Base-by-base conservation (phyloP, 2,888 invertebrate genomes). In the Xiphydria camelus region DNA sequence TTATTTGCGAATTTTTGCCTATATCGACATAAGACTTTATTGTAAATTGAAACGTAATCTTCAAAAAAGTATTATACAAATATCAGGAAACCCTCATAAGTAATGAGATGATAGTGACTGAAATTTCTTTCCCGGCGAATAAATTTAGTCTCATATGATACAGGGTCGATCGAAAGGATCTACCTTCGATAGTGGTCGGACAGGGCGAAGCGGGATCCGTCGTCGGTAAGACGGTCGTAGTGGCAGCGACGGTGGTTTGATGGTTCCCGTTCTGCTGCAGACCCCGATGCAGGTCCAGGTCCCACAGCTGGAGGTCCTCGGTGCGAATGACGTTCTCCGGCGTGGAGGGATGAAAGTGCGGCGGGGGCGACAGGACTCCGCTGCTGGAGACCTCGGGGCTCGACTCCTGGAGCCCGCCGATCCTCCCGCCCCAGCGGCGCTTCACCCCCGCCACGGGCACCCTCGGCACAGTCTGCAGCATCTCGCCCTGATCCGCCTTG, bases 231-330 rank as follows among this genome's bases (percentile, higher is more conserved):
- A 60, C 48, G 1, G 59, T 55, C 1, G 54, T 51, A 1, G 51
- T 49, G 20, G 45, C 33, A 10, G 48, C 14, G 45, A 47, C 36
- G 45, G 49, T 33, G 47, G 49, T 17, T 7, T 37, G 48, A 18
- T 47, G 47, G 38, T 47, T 51, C 4, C 41, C 50, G 23, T 53
- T 50, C 14, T 34, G 32, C 21, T 58, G 65, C 3, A 66, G 46
- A 10, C 68, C 66, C 2, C 66, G 55, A 41, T 82, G 82, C 41
- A 83, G 70, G 66, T 84, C 84, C 66, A 84, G 71, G 64, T 89
- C 89, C 91, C 91, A 92, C 59, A 91, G 80, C 68, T 91, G 91
- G 55, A 89, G 80, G 64, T 89, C 89, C 50, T 84, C 86, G 73
- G 88, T 88, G 61, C 89, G 88, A 14, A 88, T 85, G 57, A 89